Evolutionary conservation across 2,888 invertebrate genomes (phyloP), one percentile per base, ranked within the genome.

Genomic region (Mellilla xanthometata): DNA sequence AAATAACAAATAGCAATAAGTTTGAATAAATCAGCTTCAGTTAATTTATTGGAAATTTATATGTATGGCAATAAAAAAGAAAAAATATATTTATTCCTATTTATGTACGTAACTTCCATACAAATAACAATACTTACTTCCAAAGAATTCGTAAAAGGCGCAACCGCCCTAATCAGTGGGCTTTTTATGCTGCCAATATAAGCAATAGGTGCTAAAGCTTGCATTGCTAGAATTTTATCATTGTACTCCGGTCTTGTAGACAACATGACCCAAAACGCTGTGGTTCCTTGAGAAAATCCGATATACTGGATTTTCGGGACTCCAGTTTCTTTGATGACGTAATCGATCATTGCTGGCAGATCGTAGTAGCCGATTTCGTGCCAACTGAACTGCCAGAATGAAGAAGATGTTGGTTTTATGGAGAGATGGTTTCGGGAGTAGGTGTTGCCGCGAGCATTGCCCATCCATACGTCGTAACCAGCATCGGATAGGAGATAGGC

Each of bases 381-480:
- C 92, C 93, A 96, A 59, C 94, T 94, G 72, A 81, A 91, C 47
- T 81, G 76, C 90, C 90, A 90, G 58, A 82, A 90, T 1, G 73
- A 58, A 2, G 81, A 71, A 0, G 69, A 85, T 24, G 72, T 54
- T 0, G 87, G 78, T 30, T 74, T 78, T 1, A 81, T 31, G 3
- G 68, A 62, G 2, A 90, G 73, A 65, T 96, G 95, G 1, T 82
- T 90, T 36, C 90, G 89, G 3, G 94, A 93, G 73, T 95, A 96
- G 0, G 92, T 92, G 76, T 96, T 97, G 1, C 97, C 97, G 43
- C 97, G 85, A 5, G 93, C 93, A 75, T 97, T 97, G 4, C 95
- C 96, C 76, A 97, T 77, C 97, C 97, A 97, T 0, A 95, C 94
- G 60, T 95, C 95, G 63, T 93, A 95, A 7, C 94, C 94, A 9